Percentiles rank a stretch among this genome's conserved stretches.
phyloP scores from a whole-genome alignment of 2,888 invertebrate genomes.

The Rhagonycha lutea region DNA sequence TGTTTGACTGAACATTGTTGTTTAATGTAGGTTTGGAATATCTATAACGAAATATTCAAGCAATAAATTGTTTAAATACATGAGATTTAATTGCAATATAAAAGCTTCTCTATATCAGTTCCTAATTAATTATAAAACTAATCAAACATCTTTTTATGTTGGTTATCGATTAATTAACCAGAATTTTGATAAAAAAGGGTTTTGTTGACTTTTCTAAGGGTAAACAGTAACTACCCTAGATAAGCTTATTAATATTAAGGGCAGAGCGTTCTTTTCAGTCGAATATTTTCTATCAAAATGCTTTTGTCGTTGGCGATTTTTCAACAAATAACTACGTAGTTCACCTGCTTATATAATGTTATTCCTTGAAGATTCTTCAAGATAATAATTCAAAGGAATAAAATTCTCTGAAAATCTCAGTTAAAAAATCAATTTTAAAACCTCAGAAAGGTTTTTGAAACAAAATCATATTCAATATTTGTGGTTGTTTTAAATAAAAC shows the following conservation, averaged over 20 bases:
- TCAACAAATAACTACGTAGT: neutral
- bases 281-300: too few relatives aligned
- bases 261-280: too few relatives aligned
- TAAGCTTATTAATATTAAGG: too few relatives aligned
- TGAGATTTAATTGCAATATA: slow-evolving; percentile 19
- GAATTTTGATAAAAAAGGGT: neutral
- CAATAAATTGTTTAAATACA: slow-evolving; percentile 26
- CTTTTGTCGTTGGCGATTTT: neutral
- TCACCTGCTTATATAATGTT: neutral
- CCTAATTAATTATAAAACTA: neutral
- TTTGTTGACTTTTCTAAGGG: neutral
- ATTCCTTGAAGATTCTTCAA: neutral
- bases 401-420: neutral
- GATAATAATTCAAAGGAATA: neutral
- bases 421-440: neutral
- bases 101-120: neutral
- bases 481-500: neutral
- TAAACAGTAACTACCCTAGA: too few relatives aligned
- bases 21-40: slow-evolving; percentile 29
- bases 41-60: slow-evolving; percentile 30
- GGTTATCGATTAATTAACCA: neutral
- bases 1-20: slow-evolving; percentile 32
- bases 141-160: neutral
- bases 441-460: neutral
- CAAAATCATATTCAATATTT: neutral